These are phyloP conservation scores for Erpobdella octoculata DNA, from an alignment of 2,888 invertebrate genomes.

Conservation along the genomic window DNA sequence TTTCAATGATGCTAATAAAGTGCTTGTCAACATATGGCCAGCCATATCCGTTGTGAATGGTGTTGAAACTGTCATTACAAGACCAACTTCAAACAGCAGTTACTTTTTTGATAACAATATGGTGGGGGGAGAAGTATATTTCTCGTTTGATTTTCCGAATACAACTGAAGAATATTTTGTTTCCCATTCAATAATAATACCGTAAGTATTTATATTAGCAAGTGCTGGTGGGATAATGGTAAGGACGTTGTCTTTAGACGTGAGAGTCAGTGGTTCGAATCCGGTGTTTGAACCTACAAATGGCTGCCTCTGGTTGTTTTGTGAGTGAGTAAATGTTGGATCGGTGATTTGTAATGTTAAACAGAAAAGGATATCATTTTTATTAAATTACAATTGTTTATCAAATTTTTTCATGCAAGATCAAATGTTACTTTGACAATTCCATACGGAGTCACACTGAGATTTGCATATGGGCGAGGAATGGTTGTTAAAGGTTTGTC, in stretches of 20 bases:
- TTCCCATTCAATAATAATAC: background rate
- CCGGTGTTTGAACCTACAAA: too few species aligned
- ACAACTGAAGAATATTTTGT: background rate
- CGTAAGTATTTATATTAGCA: slow-evolving; percentile 5
- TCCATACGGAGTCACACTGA: background rate
- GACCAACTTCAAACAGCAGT: background rate
- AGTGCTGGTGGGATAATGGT: too few species aligned
- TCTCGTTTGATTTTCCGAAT: background rate
- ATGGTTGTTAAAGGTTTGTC: background rate
- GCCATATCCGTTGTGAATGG: background rate
- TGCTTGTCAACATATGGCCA: slow-evolving; percentile 25
- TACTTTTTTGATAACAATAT: slow-evolving; percentile 23
- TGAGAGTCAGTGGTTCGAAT: too few species aligned
- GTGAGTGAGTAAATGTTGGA: too few species aligned
- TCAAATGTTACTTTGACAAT: slow-evolving; percentile 12
- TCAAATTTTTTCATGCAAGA: background rate
- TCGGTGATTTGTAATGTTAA: too few species aligned
- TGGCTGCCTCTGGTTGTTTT: too few species aligned
- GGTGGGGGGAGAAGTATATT: slow-evolving; percentile 18
- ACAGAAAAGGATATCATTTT: too few species aligned
- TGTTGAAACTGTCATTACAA: background rate
- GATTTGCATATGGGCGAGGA: background rate
- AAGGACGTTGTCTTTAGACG: too few species aligned
- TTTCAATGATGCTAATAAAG: background rate
- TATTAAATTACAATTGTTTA: background rate